Percentiles rank a stretch among this genome's conserved stretches.
Evolutionary conservation across 2,113 vertebrate genomes (phyloP).

Genomic region (Pseudolaguvia tuberculata): DNA sequence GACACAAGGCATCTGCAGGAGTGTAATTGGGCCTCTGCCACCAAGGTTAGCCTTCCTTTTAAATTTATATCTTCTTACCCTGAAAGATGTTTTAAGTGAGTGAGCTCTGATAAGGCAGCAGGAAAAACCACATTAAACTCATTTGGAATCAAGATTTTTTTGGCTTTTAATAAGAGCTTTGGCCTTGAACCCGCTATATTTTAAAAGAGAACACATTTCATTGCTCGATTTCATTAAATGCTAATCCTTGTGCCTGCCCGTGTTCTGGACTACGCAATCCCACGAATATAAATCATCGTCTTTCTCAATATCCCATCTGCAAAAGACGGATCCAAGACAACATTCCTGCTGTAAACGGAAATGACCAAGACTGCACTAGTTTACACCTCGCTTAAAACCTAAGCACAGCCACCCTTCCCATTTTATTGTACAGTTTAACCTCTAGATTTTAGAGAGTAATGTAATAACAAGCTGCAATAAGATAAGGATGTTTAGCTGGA

Average conservation of each 20-base stretch:
- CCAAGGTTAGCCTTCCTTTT: constrained; percentile 40
- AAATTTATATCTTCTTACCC: constrained; percentile 27
- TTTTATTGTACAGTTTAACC: constrained; percentile 30
- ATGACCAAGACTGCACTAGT: constrained; percentile 21
- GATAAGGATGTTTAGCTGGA: constrained; percentile 30
- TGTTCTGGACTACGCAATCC: constrained; percentile 31
- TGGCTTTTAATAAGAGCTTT: constrained; percentile 44
- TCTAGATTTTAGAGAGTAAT: constrained; percentile 22
- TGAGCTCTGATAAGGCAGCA: constrained; percentile 44
- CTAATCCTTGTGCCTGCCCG: constrained; percentile 39
- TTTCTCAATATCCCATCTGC: constrained; percentile 32
- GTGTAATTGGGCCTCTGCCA: constrained; percentile 47
- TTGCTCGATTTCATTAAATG: constrained; percentile 26
- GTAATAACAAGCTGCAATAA: constrained; percentile 30
- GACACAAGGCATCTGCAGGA: constrained; percentile 65
- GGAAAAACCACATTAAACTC: constrained; percentile 50
- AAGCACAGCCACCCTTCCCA: constrained; percentile 16
- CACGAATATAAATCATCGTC: constrained; percentile 35
- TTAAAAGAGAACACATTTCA: constrained; percentile 38
- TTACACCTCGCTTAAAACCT: constrained; percentile 8
- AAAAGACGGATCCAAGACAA: constrained; percentile 43
- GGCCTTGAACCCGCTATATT: constrained; percentile 38
- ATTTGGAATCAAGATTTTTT: constrained; percentile 45
- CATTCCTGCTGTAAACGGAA: constrained; percentile 34
- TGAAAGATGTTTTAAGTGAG: constrained; percentile 31